Evolutionary conservation across 2,113 vertebrate species (phyloP), one percentile per base, ranked within the genome.

Genomic region (Paracanthobrama guichenoti): DNA sequence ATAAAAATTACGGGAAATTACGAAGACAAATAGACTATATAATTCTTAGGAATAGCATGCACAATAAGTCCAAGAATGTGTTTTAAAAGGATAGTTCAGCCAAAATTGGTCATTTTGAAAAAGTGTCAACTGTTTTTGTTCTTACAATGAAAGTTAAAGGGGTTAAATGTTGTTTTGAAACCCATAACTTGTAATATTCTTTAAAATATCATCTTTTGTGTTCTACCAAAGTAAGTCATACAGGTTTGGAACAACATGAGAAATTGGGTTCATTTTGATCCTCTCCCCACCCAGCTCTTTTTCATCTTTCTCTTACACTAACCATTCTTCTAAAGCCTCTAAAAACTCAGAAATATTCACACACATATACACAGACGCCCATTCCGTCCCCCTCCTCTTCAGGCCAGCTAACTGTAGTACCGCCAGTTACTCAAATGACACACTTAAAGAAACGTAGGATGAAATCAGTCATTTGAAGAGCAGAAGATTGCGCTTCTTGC

Each of bases 401-500:
- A 53, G 31, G 31, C 22, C 26, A 22, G 79, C 69, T 82, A 24
- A 55, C 35, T 74, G 28, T 55, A 76, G 64, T n/a, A 31, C 66
- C 2, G 9, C 66, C 66, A 42, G 18, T 71, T 82, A n/a, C 48
- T 71, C 5, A 71, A 82, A 82, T 82, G 60, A 74, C 67, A 82
- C 64, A 82, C 75, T 79, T 42, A 78, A 74, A 79, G 73, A 66
- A 83, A 74, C 46, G 44, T 82, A 82, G 72, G 84, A 82, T 72
- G 74, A 67, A 85, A 50, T 64, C 73, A 72, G 76, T 57, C 83
- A 83, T 87, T 78, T 79, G 50, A 74, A 74, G 74, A 85, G 74
- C 66, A 79, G 83, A 80, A 79, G 74, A 80, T 46, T 81, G 77
- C 12, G 50, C 28, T 72, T 82, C 71, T 81, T 55, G 60, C 59